Percentiles rank a stretch among this genome's conserved stretches.
Evolutionary conservation across 2,113 vertebrate genomes (phyloP).

Genomic region (Elachura formosa): DNA sequence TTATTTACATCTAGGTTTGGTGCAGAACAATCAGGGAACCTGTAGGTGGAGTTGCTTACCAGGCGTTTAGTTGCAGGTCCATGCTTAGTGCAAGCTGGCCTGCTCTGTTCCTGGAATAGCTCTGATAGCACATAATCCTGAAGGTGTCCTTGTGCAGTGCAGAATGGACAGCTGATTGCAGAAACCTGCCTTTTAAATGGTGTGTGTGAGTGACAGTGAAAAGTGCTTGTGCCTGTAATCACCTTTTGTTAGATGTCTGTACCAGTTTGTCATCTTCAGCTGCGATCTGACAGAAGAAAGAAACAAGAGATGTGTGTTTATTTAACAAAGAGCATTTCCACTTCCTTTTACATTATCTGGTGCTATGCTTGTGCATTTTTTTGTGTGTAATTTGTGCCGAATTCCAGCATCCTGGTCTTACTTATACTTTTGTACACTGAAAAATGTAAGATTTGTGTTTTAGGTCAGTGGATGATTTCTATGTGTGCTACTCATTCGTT

Average conservation of each 20-base stretch:
- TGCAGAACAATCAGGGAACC: not conserved
- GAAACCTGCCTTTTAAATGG: not conserved
- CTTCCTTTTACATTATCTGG: not conserved
- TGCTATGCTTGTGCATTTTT: not conserved
- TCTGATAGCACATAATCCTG: not conserved
- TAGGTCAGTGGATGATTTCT: not conserved
- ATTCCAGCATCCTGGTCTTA: not conserved
- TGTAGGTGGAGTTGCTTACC: not conserved
- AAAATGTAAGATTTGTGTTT: not conserved
- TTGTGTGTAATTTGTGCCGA: not conserved
- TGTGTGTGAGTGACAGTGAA: not conserved
- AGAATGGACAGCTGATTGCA: not conserved
- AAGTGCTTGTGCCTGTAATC: not conserved
- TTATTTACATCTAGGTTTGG: accelerated
- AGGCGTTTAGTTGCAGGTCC: not conserved
- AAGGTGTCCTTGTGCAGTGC: not conserved
- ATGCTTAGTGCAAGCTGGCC: not conserved
- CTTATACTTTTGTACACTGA: not conserved
- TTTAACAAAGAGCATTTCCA: not conserved
- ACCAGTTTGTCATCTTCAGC: not conserved
- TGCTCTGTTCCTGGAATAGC: not conserved
- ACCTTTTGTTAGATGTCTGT: not conserved
- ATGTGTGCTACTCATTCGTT: not conserved
- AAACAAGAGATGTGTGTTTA: not conserved
- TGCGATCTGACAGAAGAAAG: not conserved